phyloP scores from a whole-genome alignment of 2,113 vertebrate species.

The Microcebus tavaratra region DNA sequence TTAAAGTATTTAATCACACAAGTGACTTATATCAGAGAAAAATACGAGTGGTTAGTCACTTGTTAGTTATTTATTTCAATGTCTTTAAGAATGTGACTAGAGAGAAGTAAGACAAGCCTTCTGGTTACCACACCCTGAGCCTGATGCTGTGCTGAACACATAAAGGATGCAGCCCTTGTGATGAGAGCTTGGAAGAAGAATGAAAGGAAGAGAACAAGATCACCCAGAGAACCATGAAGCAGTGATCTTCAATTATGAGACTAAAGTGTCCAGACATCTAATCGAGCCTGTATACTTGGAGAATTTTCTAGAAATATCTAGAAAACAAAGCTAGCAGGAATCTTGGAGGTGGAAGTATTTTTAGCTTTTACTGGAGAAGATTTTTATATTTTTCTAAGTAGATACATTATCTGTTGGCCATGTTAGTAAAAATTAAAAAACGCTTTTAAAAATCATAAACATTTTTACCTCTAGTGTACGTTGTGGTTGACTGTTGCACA shows the following conservation, averaged over 20 bases:
- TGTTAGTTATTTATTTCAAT: background rate
- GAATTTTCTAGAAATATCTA: background rate
- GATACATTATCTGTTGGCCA: background rate
- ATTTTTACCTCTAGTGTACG: background rate
- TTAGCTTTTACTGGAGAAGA: background rate
- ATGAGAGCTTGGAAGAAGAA: background rate
- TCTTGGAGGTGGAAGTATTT: background rate
- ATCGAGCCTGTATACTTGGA: background rate
- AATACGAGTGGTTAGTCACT: background rate
- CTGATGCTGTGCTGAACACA: background rate
- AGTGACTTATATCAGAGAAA: background rate
- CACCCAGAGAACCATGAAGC: background rate
- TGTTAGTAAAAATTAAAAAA: background rate
- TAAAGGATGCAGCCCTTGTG: background rate
- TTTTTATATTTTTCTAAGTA: background rate
- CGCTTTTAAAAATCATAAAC: background rate
- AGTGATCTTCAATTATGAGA: background rate
- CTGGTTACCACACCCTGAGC: background rate
- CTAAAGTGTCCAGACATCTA: background rate
- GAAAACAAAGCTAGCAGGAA: constrained; percentile 3
- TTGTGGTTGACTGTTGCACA: background rate
- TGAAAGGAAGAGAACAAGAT: background rate
- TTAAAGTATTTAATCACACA: background rate
- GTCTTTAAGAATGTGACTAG: background rate
- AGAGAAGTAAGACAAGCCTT: background rate